These are phyloP conservation scores for Anthonomus grandis DNA, from an alignment of 1,140 invertebrate genomes.

Conservation along the genomic window DNA sequence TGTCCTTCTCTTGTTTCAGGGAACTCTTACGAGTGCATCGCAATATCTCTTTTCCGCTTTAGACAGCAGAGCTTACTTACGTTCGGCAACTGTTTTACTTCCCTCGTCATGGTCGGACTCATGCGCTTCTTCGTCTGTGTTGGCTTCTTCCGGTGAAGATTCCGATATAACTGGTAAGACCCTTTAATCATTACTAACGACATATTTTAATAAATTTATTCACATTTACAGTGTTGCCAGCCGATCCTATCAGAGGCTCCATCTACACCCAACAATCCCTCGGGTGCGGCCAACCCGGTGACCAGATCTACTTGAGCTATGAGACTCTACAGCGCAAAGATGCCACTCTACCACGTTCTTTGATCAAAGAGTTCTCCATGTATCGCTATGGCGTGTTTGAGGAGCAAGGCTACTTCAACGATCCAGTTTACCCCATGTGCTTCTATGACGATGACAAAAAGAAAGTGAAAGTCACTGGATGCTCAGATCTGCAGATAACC, in stretches of 20 bases:
- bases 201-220: not conserved
- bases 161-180: constrained; percentile 50
- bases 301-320: constrained; percentile 57
- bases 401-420: constrained; percentile 59
- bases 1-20: constrained; percentile 47
- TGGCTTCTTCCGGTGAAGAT: constrained; percentile 49
- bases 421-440: constrained; percentile 58
- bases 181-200: not conserved
- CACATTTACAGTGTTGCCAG: constrained; percentile 43
- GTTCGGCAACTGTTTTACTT: constrained; percentile 54
- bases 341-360: constrained; percentile 40
- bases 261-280: constrained; percentile 59
- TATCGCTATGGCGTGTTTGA: constrained; percentile 70
- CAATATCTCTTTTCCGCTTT: constrained; percentile 54
- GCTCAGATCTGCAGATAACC: constrained; percentile 51
- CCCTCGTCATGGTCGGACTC: constrained; percentile 55
- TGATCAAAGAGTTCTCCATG: constrained; percentile 64
- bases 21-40: constrained; percentile 51
- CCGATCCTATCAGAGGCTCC: constrained; percentile 54
- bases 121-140: constrained; percentile 46
- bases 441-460: constrained; percentile 49
- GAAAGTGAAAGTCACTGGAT: constrained; percentile 50
- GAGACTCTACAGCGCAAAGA: constrained; percentile 39
- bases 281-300: constrained; percentile 57
- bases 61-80: constrained; percentile 53